Base-by-base conservation (phyloP, 2,797 vertebrate genomes). In the Sitta carolinensis region DNA sequence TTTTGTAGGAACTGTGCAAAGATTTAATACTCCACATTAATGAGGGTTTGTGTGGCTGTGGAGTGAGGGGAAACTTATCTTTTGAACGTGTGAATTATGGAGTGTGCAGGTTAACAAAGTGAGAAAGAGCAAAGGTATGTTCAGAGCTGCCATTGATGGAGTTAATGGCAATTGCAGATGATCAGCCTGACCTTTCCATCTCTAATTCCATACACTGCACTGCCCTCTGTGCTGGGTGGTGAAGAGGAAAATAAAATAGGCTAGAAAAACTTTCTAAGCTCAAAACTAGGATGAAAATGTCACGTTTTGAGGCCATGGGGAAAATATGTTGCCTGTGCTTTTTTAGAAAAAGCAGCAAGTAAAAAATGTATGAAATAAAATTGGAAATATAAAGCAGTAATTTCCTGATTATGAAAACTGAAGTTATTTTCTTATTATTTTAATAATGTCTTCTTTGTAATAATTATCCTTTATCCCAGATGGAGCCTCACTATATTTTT, bases 81-180 rank as follows among this genome's bases (percentile, higher is more conserved):
- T 90, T 73, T 85, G 79, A 86, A 50, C 0, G 29, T 77, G 88
- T 89, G 93, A 92, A 74, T 95, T 79, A 47, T 16, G 70, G 66
- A 87, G 82, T 57, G 84, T 79, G 81, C 0, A 0, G 66, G 80
- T 94, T 92, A 86, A 91, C 87, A 87, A 81, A 95, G 87, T 66
- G 92, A 85, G 91, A 81, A 92, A 47, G 75, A 95, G 93, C 72
- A 66, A 84, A 94, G 87, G 73, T 91, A 16, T 47, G 55, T 76
- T 87, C 78, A 29, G 74, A 74, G 76, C 70, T 84, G 90, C 84
- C 45, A 32, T 30, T 27, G 89, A 38, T 62, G 74, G 90, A 85
- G 87, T 59, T 79, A 86, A 93, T 16, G 62, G 84, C 82, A 73
- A 59, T n/a, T 6, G 16, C 79, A 88, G 82, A 73, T 59, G 58